Base-by-base conservation (phyloP, 2,888 invertebrate genomes). In the Drosophila putrida region DNA sequence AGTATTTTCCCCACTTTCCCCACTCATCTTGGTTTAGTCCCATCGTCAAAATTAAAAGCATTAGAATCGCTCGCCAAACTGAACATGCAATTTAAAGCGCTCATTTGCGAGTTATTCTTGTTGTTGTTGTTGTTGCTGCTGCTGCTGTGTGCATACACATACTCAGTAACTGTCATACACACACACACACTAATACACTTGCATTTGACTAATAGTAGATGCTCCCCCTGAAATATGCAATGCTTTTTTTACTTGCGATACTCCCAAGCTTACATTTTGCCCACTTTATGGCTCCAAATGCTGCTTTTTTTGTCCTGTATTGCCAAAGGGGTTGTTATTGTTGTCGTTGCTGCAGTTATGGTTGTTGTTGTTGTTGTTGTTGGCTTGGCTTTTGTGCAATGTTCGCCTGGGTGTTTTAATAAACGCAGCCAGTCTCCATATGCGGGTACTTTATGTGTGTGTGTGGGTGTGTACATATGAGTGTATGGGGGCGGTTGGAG, bases 211-310 rank as follows among this genome's bases (percentile, higher is more conserved):
- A 65, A 68, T 75, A 50, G 69, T 71, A 61, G 75, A 61, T 61
- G 75, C 36, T 66, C 83, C 70, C 83, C 76, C 76, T 72, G 78
- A 71, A 72, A 61, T 86, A 86, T 84, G 84, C 84, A 84, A 78
- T 70, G 70, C 36, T 69, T 82, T 80, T 86, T 59, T 60, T 55
- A 35, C 13, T 51, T 31, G 31, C 31, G 9, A 43, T 70, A 65
- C 88, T 61, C 66, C 75, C 75, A 66, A 71, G 68, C 84, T 66
- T 64, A 66, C 80, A 67, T 78, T 84, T 82, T 65, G 75, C 83
- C 78, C 87, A 80, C 78, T 83, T 88, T 88, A 82, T 82, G 87
- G 57, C 78, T 72, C 78, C 71, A 76, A 80, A 74, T 70, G 88
- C 58, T 63, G 33, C 43, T 47, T 33, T 49, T 33, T 15, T 20